phyloP scores from a whole-genome alignment of 2,113 vertebrate species.

The Lepus americanus region DNA sequence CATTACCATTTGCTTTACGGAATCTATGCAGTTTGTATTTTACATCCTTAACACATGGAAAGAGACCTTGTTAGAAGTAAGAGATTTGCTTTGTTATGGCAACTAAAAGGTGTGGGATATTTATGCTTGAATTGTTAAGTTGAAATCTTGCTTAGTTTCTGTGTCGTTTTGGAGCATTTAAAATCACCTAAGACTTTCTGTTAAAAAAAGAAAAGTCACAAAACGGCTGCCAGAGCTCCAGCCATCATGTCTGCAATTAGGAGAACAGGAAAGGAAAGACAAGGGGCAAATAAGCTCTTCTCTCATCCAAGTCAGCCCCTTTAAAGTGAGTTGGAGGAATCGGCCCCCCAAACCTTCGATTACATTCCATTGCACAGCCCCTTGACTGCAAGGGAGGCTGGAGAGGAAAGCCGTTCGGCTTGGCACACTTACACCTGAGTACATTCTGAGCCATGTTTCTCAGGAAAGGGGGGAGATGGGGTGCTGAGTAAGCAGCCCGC shows the following conservation, averaged over 20 bases:
- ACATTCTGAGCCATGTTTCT: background rate
- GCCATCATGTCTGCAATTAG: background rate
- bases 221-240: background rate
- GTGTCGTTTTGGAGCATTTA: constrained; percentile 46
- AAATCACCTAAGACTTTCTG: constrained; percentile 49
- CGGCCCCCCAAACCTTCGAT: background rate
- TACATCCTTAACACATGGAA: background rate
- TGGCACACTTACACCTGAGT: background rate
- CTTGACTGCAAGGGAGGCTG: background rate
- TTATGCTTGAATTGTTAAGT: constrained; percentile 50
- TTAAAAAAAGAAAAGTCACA: background rate
- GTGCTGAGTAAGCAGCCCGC: background rate
- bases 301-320: background rate
- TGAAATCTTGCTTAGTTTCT: constrained; percentile 56
- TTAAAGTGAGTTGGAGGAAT: constrained; percentile 22
- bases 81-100: constrained; percentile 52
- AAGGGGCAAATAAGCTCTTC: background rate
- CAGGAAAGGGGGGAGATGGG: background rate
- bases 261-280: background rate
- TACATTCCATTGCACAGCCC: background rate
- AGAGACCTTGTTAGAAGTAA: constrained; percentile 58
- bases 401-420: background rate
- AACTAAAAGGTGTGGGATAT: constrained; percentile 14
- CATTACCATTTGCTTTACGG: background rate
- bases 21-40: constrained; percentile 48